Evolutionary conservation across 2,113 vertebrate species (phyloP).

Genomic region (Thymallus thymallus): DNA sequence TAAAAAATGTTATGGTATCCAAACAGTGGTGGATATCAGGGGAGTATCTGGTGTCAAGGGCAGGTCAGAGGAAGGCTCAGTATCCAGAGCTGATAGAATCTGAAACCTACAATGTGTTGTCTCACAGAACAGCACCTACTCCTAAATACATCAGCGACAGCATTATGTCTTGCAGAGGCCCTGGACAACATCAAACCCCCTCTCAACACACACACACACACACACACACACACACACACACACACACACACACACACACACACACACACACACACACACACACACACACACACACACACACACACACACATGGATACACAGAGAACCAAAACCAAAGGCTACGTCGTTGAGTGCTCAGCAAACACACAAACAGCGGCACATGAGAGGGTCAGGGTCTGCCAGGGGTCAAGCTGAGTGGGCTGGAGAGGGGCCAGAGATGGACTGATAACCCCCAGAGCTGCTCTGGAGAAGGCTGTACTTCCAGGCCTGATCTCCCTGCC

Average conservation of each 20-base stretch:
- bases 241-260: constrained; percentile 14
- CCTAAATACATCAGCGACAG: constrained; percentile 45
- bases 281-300: constrained; percentile 16
- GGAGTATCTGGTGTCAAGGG: constrained; percentile 31
- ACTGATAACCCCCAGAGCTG: constrained; percentile 31
- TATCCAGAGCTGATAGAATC: constrained; percentile 29
- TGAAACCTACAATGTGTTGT: constrained; percentile 38
- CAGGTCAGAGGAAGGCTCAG: constrained; percentile 32
- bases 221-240: constrained; percentile 14
- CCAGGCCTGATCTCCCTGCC: constrained; percentile 1
- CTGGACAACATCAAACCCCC: constrained; percentile 33
- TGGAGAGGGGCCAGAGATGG: constrained; percentile 56
- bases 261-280: constrained; percentile 12
- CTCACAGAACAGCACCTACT: constrained; percentile 15
- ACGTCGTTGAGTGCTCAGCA: constrained; percentile 10
- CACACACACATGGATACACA: constrained; percentile 25
- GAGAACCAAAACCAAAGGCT: not conserved
- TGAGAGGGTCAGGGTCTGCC: constrained; percentile 30
- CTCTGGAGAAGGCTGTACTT: not conserved
- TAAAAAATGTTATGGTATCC: constrained; percentile 23
- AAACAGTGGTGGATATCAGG: constrained; percentile 39
- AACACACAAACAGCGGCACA: constrained; percentile 32
- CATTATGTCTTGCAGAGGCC: constrained; percentile 32
- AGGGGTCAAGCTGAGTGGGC: constrained; percentile 45
- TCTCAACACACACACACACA: constrained; percentile 10